These are phyloP conservation scores for Trachelus tabidus DNA, from an alignment of 2,888 invertebrate genomes.

Conservation along the genomic window DNA sequence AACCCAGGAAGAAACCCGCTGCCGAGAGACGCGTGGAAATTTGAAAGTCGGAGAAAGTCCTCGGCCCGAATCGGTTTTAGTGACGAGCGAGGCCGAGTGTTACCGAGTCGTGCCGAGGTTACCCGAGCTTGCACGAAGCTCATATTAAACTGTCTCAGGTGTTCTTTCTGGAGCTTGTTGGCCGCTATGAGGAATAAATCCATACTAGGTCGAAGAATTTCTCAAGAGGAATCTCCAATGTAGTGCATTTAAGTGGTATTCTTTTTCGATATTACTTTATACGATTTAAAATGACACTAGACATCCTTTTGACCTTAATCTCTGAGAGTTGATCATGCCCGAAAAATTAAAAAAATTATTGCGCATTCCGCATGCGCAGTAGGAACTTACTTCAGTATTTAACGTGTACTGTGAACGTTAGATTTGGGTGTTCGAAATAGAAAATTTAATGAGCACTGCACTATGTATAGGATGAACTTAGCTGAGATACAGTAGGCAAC, in stretches of 20 bases:
- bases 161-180: background rate
- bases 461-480: background rate
- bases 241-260: background rate
- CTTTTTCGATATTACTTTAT: background rate
- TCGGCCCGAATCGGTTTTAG: background rate
- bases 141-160: background rate
- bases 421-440: background rate
- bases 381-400: background rate
- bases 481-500: background rate
- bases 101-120: background rate
- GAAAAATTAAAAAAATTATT: background rate
- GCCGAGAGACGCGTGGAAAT: constrained; percentile 38
- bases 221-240: background rate
- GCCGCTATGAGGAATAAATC: background rate
- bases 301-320: background rate
- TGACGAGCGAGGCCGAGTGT: background rate
- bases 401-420: background rate
- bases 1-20: background rate
- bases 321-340: background rate
- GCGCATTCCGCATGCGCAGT: background rate
- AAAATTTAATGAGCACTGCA: background rate
- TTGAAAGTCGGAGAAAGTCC: constrained; percentile 63
- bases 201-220: background rate
- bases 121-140: background rate
- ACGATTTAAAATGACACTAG: background rate